phyloP scores from a whole-genome alignment of 2,888 invertebrate species.

The Oasisia sp. region DNA sequence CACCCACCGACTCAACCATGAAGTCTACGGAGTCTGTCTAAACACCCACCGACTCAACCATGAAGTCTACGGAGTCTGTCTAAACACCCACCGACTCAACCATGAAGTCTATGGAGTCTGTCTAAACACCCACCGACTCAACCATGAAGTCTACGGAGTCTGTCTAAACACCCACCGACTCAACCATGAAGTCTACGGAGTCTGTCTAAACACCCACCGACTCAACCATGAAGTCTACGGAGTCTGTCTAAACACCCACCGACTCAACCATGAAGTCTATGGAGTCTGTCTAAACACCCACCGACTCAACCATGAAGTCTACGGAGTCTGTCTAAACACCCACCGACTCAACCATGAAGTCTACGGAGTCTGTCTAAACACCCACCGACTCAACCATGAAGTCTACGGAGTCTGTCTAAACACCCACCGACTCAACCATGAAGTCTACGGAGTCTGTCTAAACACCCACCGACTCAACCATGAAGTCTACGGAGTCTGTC shows the following conservation, averaged over 20 bases:
- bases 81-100: slow-evolving; percentile 70
- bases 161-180: slow-evolving; percentile 57
- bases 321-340: slow-evolving; percentile 71
- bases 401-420: slow-evolving; percentile 76
- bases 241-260: slow-evolving; percentile 64
- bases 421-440: slow-evolving; percentile 76
- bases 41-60: slow-evolving; percentile 74
- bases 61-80: slow-evolving; percentile 82
- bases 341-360: slow-evolving; percentile 83
- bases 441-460: slow-evolving; percentile 80
- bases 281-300: slow-evolving; percentile 68
- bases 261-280: slow-evolving; percentile 89
- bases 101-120: slow-evolving; percentile 86
- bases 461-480: slow-evolving; percentile 74
- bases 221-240: slow-evolving; percentile 91
- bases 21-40: slow-evolving; percentile 80
- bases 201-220: slow-evolving; percentile 55
- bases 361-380: slow-evolving; percentile 73
- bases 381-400: slow-evolving; percentile 80
- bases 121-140: slow-evolving; percentile 66
- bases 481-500: slow-evolving; percentile 82
- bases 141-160: slow-evolving; percentile 90
- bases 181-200: slow-evolving; percentile 90
- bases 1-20: slow-evolving; percentile 76
- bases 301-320: slow-evolving; percentile 85